Evolutionary conservation across 2,797 vertebrate genomes (phyloP), one percentile per base, ranked within the genome.

Genomic region (Microctenopoma steveboyesi): DNA sequence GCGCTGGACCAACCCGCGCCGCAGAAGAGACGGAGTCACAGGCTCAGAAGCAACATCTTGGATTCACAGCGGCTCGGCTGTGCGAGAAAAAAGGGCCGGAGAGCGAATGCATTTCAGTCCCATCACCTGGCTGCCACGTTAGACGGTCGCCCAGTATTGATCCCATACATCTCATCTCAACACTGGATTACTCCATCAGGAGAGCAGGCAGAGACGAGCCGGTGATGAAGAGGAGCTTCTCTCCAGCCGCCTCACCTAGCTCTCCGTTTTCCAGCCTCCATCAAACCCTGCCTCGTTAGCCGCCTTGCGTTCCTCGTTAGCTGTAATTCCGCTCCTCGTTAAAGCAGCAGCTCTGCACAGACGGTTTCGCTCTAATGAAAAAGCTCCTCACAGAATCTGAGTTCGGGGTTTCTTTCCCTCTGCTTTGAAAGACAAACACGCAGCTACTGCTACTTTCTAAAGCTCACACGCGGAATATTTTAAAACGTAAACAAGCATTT

Each of bases 111-210:
- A 78, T 82, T 57, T 66, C 69, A 46, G 48, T 40, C 27, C 58
- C 59, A 67, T 47, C 64, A 76, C 56, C 35, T 55, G 73, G 61
- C 69, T 69, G 76, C 63, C 73, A 64, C 39, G 78, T 76, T 79
- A 49, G 79, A 86, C 69, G 69, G 80, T 70, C 67, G 60, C 64
- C 70, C 65, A 5, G 46, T 82, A 85, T 87, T 16, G 85, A 88
- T 88, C 70, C 46, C 50, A 77, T 69, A 22, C 78, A 68, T 74
- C 82, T 83, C 82, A 83, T 74, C 78, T 76, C 68, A 28, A 10
- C 69, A 28, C 61, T 37, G 57, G 74, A 85, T 80, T 70, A 77
- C 64, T 76, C 69, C 1, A 61, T 78, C 76, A 76, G 61, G 54
- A 55, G 10, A 53, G 64, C 51, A 70, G 58, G 7, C 22, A 18